Conservation (phyloP, 2,888 invertebrate genomes). For the Villa cingulata region DNA sequence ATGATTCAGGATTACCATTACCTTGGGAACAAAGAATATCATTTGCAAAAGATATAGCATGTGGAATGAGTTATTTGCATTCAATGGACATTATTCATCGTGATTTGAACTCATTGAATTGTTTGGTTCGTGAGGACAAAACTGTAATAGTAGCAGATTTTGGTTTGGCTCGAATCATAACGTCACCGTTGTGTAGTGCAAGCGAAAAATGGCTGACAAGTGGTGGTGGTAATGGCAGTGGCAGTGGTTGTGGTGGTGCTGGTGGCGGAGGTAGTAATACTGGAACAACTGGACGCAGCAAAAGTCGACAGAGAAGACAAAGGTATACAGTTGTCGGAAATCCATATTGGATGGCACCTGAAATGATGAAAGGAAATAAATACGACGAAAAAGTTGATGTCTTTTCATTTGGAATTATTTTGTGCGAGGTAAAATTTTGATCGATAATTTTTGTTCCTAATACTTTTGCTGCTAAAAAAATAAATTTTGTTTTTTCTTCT, state of each 20-base stretch:
- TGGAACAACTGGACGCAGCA: constrained; percentile 39
- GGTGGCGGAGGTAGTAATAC: constrained; percentile 24
- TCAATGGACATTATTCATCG: constrained; percentile 89
- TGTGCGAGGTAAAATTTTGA: constrained; percentile 62
- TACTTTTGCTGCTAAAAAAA: not conserved
- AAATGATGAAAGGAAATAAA: constrained; percentile 93
- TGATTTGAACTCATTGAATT: constrained; percentile 92
- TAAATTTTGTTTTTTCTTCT: constrained; percentile 18
- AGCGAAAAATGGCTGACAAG: constrained; percentile 30
- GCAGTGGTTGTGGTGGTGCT: constrained; percentile 28
- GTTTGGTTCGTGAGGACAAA: constrained; percentile 78
- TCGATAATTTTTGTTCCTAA: not conserved
- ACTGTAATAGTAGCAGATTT: constrained; percentile 93
- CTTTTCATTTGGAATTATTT: constrained; percentile 88
- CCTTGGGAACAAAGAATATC: constrained; percentile 70
- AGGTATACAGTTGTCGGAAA: constrained; percentile 92
- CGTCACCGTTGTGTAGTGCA: constrained; percentile 33
- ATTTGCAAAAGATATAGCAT: constrained; percentile 82
- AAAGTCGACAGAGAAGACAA: constrained; percentile 61
- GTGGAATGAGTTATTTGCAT: constrained; percentile 89
- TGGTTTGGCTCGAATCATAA: constrained; percentile 73
- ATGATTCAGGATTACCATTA: constrained; percentile 53
- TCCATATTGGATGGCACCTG: constrained; percentile 98
- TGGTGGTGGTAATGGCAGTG: constrained; percentile 39
- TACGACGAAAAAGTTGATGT: constrained; percentile 95